These are phyloP conservation scores for Lomographa bimaculata DNA, from an alignment of 2,888 invertebrate species.

Conservation along the genomic window DNA sequence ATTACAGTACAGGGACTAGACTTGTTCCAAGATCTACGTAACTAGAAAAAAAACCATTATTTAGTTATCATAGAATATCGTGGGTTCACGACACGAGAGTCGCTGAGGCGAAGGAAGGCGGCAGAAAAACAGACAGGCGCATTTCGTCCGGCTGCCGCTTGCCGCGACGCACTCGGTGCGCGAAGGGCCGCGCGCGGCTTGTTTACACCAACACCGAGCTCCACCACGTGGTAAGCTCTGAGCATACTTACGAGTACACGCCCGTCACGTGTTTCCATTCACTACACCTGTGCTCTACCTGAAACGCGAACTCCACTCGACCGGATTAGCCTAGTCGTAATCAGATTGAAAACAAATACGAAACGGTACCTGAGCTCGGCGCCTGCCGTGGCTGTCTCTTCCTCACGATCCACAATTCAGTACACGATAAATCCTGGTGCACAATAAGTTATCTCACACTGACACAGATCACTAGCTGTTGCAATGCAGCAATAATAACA, in stretches of 20 bases:
- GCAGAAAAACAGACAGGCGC: slow-evolving; percentile 25
- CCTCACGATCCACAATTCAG: slow-evolving; percentile 57
- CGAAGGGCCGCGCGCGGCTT: slow-evolving; percentile 50
- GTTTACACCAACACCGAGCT: slow-evolving; percentile 71
- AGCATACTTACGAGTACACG: slow-evolving; percentile 44
- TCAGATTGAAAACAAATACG: slow-evolving; percentile 69
- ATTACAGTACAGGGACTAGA: too few relatives aligned
- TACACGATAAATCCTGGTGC: slow-evolving; percentile 40
- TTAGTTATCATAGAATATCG: too few relatives aligned
- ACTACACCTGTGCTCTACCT: slow-evolving; percentile 48
- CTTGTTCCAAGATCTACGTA: too few relatives aligned
- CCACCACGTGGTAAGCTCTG: slow-evolving; percentile 72
- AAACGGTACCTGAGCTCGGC: slow-evolving; percentile 77
- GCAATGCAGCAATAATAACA: slow-evolving; percentile 57
- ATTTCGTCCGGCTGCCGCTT: slow-evolving; percentile 25
- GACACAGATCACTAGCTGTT: slow-evolving; percentile 61
- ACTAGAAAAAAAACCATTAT: too few relatives aligned
- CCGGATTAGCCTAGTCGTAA: slow-evolving; percentile 56
- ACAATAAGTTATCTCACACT: slow-evolving; percentile 42
- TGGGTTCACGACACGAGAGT: too few relatives aligned
- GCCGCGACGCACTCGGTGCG: slow-evolving; percentile 34
- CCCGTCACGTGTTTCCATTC: slow-evolving; percentile 68
- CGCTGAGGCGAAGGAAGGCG: slow-evolving; percentile 19
- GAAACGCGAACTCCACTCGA: slow-evolving; percentile 41
- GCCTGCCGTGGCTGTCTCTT: slow-evolving; percentile 70